Base-by-base conservation (phyloP, 1,140 invertebrate genomes). In the Physella acuta region DNA sequence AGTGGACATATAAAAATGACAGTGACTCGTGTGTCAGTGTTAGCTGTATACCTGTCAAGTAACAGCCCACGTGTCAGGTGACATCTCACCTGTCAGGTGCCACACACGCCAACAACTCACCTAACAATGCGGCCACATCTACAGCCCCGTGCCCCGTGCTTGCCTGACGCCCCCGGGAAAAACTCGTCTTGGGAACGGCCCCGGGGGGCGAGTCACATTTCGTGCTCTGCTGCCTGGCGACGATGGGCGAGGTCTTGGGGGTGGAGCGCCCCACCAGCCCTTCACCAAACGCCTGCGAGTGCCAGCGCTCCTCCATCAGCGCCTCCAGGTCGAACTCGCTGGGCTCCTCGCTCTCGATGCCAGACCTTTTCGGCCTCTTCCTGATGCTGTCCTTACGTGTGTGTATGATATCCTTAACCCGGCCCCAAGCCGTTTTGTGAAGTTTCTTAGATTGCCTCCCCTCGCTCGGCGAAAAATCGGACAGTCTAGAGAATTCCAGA, bases 321-420 rank as follows among this genome's bases (percentile, higher is more conserved):
- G 62, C 75, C 52, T 82, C 79, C 33, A 74, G 62, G 44, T 81
- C 78, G 2, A 71, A 64, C 44, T 82, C 79, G 24, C 75, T 75
- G 1, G 73, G 33, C 72, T 81, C 78, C 68, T 81, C 77, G 24
- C 68, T 61, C 28, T 72, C 70, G 30, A 68, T 26, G 24, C 68
- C 66, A 44, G 49, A 20, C 34, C 49, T 52, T 69, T 73, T 61
- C 58, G 63, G 63, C 60, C 66, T 49, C 58, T 75, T 76, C 80
- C 89, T 90, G 14, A 90, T 85, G 30, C 89, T 91, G 60, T 90
- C 90, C 64, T 88, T 86, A 51, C 89, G 84, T 0, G 89, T 89
- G 76, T 91, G 89, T 68, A 92, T 90, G 33, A 91, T 91, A 73
- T 90, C 89, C 73, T 90, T 89, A 80, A 91, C 89, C 79, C 90